Conservation (phyloP, 1,140 invertebrate genomes). For the Brachionus manjavacas region DNA sequence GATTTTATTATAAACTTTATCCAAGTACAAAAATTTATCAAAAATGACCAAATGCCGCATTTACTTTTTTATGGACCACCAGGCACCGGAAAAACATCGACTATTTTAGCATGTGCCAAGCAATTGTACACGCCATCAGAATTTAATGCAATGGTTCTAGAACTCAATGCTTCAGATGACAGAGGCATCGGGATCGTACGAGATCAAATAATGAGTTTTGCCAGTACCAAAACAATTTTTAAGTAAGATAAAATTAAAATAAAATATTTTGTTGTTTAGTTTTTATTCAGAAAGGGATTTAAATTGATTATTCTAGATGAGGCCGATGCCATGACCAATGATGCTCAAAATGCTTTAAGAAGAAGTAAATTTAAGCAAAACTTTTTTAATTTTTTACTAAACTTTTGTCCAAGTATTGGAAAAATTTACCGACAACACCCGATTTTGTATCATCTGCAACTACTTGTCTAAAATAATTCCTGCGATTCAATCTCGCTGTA, state of each 20-base stretch:
- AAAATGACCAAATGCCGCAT: conserved; percentile 87
- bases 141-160: conserved; percentile 76
- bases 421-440: conserved; percentile 94
- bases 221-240: conserved; percentile 91
- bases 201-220: conserved; percentile 93
- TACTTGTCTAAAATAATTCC: conserved; percentile 97
- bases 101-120: conserved; percentile 89
- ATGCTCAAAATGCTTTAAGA: conserved; percentile 95
- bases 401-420: conserved; percentile 76
- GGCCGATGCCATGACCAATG: conserved; percentile 99
- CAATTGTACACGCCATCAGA: conserved; percentile 82
- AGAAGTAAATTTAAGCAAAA: conserved; percentile 68
- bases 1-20: neutral
- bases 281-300: conserved; percentile 65
- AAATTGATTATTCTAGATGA: conserved; percentile 98
- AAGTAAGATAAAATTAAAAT: conserved; percentile 58
- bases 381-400: conserved; percentile 44
- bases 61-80: conserved; percentile 96
- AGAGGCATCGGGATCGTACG: conserved; percentile 93
- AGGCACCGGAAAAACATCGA: conserved; percentile 96
- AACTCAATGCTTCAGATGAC: conserved; percentile 96
- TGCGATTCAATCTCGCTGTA: conserved; percentile 93
- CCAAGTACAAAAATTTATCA: conserved; percentile 83
- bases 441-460: conserved; percentile 98
- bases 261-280: neutral